Percentiles rank a stretch among this genome's conserved stretches.
Conservation (phyloP, 2,113 vertebrate species). For the Sakesphorus luctuosus region DNA sequence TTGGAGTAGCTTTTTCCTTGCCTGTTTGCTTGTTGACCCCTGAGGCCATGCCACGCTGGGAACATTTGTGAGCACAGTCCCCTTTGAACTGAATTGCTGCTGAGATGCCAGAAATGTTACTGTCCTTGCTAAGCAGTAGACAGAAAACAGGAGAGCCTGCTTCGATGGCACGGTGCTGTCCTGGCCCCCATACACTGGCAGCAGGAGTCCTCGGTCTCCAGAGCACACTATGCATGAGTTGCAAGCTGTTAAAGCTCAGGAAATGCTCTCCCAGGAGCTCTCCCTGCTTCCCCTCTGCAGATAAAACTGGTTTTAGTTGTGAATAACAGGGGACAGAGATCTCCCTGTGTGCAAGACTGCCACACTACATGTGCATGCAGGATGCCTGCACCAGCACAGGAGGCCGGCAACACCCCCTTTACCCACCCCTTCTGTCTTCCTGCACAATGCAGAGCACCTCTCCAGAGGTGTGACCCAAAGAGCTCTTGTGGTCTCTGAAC, state of each 20-base stretch:
- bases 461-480: not conserved
- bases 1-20: not conserved
- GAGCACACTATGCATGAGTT: not conserved
- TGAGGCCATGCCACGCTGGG: not conserved
- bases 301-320: not conserved
- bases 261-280: not conserved
- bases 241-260: not conserved
- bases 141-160: not conserved
- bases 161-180: not conserved
- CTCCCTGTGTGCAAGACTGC: not conserved
- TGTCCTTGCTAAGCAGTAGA: not conserved
- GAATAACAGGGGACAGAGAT: not conserved
- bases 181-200: not conserved
- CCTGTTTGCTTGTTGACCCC: not conserved
- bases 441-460: not conserved
- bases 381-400: not conserved
- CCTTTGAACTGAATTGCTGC: not conserved
- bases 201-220: not conserved
- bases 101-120: not conserved
- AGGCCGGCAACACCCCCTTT: not conserved
- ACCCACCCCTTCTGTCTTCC: not conserved
- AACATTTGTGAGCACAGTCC: not conserved
- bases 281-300: not conserved
- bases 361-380: accelerated
- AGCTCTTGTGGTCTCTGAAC: not conserved